phyloP scores from a whole-genome alignment of 2,888 invertebrate genomes.

The Gari tellinella region DNA sequence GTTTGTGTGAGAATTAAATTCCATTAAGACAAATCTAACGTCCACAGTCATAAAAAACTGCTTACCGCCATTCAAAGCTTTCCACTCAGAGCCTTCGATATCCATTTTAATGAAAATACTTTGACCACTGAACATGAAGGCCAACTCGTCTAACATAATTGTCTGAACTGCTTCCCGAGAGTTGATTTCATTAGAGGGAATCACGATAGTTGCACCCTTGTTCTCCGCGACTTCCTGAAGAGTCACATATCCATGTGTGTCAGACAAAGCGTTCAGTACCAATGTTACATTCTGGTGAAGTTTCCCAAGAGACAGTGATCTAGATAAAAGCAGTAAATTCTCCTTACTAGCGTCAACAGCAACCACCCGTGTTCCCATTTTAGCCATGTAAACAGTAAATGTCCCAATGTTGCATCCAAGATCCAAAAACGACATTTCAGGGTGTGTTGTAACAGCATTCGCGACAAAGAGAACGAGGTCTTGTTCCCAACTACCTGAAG shows the following conservation, averaged over 20 bases:
- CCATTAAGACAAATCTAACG: slow-evolving; percentile 70
- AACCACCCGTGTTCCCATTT: slow-evolving; percentile 56
- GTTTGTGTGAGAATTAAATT: slow-evolving; percentile 11
- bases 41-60: slow-evolving; percentile 66
- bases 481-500: no score
- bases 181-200: slow-evolving; percentile 7
- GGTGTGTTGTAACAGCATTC: no score
- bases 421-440: slow-evolving; percentile 45
- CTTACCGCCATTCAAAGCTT: slow-evolving; percentile 60
- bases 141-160: slow-evolving; percentile 66
- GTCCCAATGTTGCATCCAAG: slow-evolving; percentile 68
- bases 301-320: slow-evolving; percentile 56
- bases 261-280: slow-evolving; percentile 69
- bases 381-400: slow-evolving; percentile 58
- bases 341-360: slow-evolving; percentile 57
- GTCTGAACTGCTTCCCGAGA: slow-evolving; percentile 39
- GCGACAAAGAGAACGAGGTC: no score
- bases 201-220: slow-evolving; percentile 66
- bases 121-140: slow-evolving; percentile 43
- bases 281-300: slow-evolving; percentile 56
- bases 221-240: slow-evolving; percentile 58
- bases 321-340: slow-evolving; percentile 54
- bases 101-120: slow-evolving; percentile 74
- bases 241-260: slow-evolving; percentile 51
- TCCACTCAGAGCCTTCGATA: slow-evolving; percentile 70